Evolutionary conservation across 30 jellyfish, hydroid and myxozoan genomes (phyloP), one percentile per base, ranked within the genome.

Genomic region (Hydra vulgaris): DNA sequence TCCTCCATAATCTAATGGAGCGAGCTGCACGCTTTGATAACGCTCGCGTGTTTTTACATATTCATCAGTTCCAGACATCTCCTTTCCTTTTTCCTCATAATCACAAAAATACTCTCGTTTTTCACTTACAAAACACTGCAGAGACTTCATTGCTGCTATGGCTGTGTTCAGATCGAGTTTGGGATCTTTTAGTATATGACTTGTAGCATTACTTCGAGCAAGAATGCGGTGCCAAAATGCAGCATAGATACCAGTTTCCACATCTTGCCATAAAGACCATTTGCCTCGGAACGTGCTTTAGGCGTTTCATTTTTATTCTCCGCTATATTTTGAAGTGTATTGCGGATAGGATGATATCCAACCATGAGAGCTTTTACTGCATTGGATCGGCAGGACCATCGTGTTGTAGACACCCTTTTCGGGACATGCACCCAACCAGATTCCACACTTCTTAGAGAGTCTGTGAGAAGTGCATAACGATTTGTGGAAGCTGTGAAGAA

Each of bases 401-500:
- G 12, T 40, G 61, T 40, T 40, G 61, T 40, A 40, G 61, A 40
- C 61, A 40, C 61, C 61, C 61, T 40, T 40, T 40, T 40, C 61
- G 61, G 61, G 5, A 40, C 61, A 40, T 40, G 61, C 61, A 40
- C 61, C 61, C 61, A 40, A 40, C 61, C 61, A 40, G 61, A 40
- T 40, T 40, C 12, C 61, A 40, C 61, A 40, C 61, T 40, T 40
- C 12, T 40, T 40, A 40, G 61, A 40, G 61, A 40, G 61, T 40
- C 61, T 40, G 61, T 40, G 8, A 40, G 61, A 40, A 40, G 61
- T 40, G 61, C 61, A 40, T 40, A 40, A 40, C 61, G 61, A 40
- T 40, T n/a, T 40, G 76, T 69, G 25, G 76, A 69, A 20, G 76
- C 76, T 69, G 61, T 40, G 61, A 40, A 40, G 61, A 40, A 40